Evolutionary conservation across 2,797 vertebrate genomes (phyloP), one percentile per base, ranked within the genome.

Genomic region (Cirrhinus mrigala): DNA sequence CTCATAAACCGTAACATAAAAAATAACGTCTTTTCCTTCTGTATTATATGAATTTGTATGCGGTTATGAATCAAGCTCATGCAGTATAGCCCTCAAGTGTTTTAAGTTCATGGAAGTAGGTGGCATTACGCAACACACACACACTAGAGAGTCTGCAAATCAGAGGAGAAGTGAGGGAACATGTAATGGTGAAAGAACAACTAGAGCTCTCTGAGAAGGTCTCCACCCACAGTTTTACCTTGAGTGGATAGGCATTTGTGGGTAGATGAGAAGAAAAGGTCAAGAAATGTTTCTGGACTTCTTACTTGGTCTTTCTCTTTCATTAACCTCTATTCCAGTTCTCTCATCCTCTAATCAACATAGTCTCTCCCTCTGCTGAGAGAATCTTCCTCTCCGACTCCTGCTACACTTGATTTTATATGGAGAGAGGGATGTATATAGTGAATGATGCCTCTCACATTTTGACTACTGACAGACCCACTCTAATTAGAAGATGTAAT

Each of bases 251-350:
- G 74, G 69, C 82, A 78, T 78, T 84, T 77, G 74, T 84, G 82
- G 75, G 74, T 29, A 68, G 73, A 68, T 69, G 82, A 58, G 82
- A 78, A 70, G 82, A 78, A 84, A 84, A 84, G 82, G 75, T 84
- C 74, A 84, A 77, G 18, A 40, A 78, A 70, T 69, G 74, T 70
- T 84, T 70, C 82, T 70, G 64, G 50, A 78, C 64, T 69, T 83
- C 50, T 46, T 78, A 27, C 24, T 24, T 1, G 24, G 62, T 69
- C 64, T 69, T 84, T 68, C 66, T 44, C 33, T 84, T 56, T 84
- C 40, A 84, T 84, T 84, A 77, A 78, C 50, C 82, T 69, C 50
- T 29, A 77, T 84, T 50, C 46, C 27, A 80, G 62, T 58, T 44
- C n/a, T 40, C 11, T 84, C 60, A 33, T 76, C 58, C n/a, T 69